Conservation (phyloP, 2,113 vertebrate species). For the Bos indicus region DNA sequence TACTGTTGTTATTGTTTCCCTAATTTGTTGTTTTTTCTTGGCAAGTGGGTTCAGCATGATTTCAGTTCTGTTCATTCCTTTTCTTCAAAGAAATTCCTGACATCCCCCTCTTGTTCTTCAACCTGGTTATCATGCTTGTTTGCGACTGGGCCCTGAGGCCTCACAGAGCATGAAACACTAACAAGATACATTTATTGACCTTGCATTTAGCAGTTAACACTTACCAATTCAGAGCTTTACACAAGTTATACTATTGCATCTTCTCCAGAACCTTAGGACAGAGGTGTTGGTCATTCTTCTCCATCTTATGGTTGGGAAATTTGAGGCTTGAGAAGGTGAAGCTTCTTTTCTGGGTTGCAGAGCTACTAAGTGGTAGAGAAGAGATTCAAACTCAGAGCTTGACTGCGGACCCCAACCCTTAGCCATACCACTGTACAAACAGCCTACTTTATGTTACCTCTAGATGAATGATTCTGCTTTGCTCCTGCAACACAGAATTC, state of each 20-base stretch:
- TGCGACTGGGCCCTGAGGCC: background rate
- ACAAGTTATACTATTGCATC: background rate
- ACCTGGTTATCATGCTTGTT: background rate
- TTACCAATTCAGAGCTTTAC: background rate
- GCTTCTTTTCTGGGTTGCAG: background rate
- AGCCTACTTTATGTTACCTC: background rate
- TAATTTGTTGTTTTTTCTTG: background rate
- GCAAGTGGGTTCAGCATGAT: background rate
- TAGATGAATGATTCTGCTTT: background rate
- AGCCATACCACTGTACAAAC: background rate
- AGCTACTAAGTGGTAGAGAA: background rate
- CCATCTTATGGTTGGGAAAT: background rate
- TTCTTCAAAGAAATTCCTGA: background rate
- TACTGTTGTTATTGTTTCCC: background rate
- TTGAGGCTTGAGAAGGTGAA: background rate
- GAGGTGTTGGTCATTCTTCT: background rate
- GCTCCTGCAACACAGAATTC: background rate
- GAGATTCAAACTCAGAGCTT: background rate
- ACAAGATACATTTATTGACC: background rate
- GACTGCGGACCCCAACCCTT: background rate
- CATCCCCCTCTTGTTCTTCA: background rate
- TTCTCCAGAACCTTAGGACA: background rate
- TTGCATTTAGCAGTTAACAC: background rate
- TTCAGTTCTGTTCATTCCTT: constrained; percentile 1
- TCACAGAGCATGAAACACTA: background rate